Percentiles rank a stretch among this genome's conserved stretches.
These are phyloP conservation scores for Chymomyza amoena DNA, from an alignment of 2,888 invertebrate species.

Conservation along the genomic window DNA sequence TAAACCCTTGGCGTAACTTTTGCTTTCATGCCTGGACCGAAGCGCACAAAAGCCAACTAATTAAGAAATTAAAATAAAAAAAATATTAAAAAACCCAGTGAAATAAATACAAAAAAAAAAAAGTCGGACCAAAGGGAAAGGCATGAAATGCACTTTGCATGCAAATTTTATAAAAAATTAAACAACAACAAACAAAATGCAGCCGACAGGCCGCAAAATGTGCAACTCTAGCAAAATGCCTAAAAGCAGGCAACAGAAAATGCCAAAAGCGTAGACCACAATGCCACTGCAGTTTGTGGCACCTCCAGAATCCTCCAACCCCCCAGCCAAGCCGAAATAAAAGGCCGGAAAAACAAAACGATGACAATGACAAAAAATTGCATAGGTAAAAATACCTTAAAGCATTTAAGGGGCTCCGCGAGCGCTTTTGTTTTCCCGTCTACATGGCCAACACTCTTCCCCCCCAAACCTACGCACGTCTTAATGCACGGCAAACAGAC, in stretches of 20 bases:
- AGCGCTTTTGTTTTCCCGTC: neutral
- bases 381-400: constrained; percentile 54
- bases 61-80: constrained; percentile 68
- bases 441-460: neutral
- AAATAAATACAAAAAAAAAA: neutral
- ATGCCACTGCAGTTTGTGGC: constrained; percentile 21
- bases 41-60: constrained; percentile 65
- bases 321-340: neutral
- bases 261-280: constrained; percentile 22
- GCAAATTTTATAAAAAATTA: constrained; percentile 69
- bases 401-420: constrained; percentile 30
- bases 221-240: constrained; percentile 66
- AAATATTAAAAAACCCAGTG: neutral
- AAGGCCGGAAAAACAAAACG: constrained; percentile 44
- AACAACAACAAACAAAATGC: constrained; percentile 52
- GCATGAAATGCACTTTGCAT: constrained; percentile 64
- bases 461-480: constrained; percentile 21
- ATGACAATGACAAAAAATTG: constrained; percentile 64
- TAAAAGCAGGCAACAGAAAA: constrained; percentile 39
- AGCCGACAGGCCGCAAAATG: constrained; percentile 41
- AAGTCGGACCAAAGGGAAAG: constrained; percentile 11
- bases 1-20: constrained; percentile 40
- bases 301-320: constrained; percentile 31
- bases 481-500: neutral
- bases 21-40: constrained; percentile 27